These are phyloP conservation scores for Philaethria dido DNA, from an alignment of 2,888 invertebrate genomes.

Conservation along the genomic window DNA sequence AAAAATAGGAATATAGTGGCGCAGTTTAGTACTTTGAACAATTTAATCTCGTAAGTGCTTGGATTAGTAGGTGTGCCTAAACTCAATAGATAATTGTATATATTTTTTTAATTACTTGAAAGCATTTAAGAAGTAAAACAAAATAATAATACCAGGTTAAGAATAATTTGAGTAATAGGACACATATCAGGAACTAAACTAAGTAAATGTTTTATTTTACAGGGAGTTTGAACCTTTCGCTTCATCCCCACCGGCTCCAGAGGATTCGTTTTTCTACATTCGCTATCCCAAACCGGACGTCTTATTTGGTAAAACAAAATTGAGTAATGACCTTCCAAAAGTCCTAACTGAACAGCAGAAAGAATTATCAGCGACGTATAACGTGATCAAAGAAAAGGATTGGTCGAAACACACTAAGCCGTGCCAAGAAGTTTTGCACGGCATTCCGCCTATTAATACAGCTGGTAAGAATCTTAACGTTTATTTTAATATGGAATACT, in stretches of 20 bases:
- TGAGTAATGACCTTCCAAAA: constrained; percentile 55
- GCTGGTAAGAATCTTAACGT: constrained; percentile 57
- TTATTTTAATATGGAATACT: background rate
- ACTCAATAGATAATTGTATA: background rate
- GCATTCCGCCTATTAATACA: constrained; percentile 73
- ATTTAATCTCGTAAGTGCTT: constrained; percentile 66
- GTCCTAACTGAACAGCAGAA: constrained; percentile 55
- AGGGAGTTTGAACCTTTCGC: constrained; percentile 79
- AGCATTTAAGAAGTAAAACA: background rate
- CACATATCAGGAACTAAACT: background rate
- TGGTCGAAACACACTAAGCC: constrained; percentile 88
- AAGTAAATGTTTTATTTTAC: constrained; percentile 48
- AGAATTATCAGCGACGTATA: constrained; percentile 58
- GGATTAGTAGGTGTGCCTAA: background rate
- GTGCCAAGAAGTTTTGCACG: constrained; percentile 86
- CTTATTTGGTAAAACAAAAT: constrained; percentile 64
- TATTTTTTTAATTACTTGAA: background rate
- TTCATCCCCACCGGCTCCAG: constrained; percentile 88
- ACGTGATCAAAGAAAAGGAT: constrained; percentile 68
- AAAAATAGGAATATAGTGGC: constrained; percentile 68
- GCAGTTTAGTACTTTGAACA: constrained; percentile 69
- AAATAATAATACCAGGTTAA: background rate
- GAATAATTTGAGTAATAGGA: background rate
- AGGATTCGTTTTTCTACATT: constrained; percentile 89
- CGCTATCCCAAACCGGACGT: constrained; percentile 83